A percentile compares a stretch with the other conserved stretches of the same genome.
phyloP scores from a whole-genome alignment of 2,113 vertebrate species.

The Gasterosteus nipponicus region DNA sequence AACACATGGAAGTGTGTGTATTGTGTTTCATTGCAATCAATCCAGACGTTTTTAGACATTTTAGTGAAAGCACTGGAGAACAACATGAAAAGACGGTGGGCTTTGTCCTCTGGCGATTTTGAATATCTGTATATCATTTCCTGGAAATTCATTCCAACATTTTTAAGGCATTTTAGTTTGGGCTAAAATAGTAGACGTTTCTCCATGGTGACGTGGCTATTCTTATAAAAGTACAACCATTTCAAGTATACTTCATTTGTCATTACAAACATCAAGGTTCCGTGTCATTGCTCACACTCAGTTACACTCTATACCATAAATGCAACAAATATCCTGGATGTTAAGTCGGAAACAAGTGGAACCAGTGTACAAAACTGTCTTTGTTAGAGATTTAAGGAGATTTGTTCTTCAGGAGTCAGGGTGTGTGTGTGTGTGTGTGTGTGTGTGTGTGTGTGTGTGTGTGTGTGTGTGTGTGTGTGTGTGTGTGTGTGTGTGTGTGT shows the following conservation, averaged over 20 bases:
- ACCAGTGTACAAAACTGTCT: constrained; percentile 68
- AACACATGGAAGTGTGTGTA: neutral
- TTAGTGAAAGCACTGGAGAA: neutral
- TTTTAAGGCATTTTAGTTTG: neutral
- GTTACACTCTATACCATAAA: constrained; percentile 23
- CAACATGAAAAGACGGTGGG: neutral
- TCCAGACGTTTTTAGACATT: neutral
- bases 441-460: neutral
- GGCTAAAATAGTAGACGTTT: neutral
- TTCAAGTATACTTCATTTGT: neutral
- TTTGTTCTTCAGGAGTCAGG: constrained; percentile 62
- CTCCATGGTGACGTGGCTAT: neutral
- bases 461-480: constrained; percentile 43
- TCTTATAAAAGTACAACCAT: neutral
- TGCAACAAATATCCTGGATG: constrained; percentile 38
- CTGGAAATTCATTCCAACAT: neutral
- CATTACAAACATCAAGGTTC: constrained; percentile 9
- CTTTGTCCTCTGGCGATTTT: neutral
- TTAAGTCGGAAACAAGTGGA: constrained; percentile 66
- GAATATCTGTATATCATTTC: neutral
- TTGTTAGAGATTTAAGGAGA: constrained; percentile 73
- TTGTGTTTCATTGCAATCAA: neutral
- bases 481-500: constrained; percentile 36
- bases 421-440: constrained; percentile 24
- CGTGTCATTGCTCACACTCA: constrained; percentile 14